Base-by-base conservation (phyloP, 2,797 vertebrate genomes). In the Vipera ursinii region DNA sequence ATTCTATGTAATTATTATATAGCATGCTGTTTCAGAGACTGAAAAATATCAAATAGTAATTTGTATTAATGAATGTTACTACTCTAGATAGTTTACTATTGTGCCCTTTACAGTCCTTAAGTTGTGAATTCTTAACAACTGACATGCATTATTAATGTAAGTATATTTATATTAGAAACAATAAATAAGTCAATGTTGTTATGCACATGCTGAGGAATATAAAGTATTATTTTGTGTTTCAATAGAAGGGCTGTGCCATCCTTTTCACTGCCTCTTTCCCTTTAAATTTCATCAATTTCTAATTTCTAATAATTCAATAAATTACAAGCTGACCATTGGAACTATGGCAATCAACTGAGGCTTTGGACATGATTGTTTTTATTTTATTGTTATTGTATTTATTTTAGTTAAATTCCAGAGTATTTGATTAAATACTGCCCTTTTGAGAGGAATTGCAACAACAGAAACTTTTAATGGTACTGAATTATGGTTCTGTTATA, bases 41-140 rank as follows among this genome's bases (percentile, higher is more conserved):
- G 88, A 53, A 93, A 92, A 89, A 92, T 3, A 91, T 61, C 91
- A 63, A 91, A 24, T 1, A 56, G 92, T 92, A 95, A 96, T 96
- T 95, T 87, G 93, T 95, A 94, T 63, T 96, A 96, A 96, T 94
- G 86, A 96, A 90, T 95, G 94, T 96, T 95, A 92, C 90, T 91
- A 85, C 0, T 95, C 89, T 78, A 55, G 94, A 93, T 86, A 89
- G 14, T 94, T 87, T 89, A 93, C 92, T 92, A 91, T 94, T 96
- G 94, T 93, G 91, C 0, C 2, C 22, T 96, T 96, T 95, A 90
- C 93, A 92, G 93, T 93, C 90, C 89, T 89, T 94, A 94, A 0
- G 0, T 63, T 24, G 95, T 90, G 95, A 95, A 57, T 92, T 94
- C 63, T 53, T 63, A 93, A 20, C 89, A 96, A 94, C 0, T 95